Conservation (phyloP, 2,797 vertebrate species). For the Enteromius anoplus region DNA sequence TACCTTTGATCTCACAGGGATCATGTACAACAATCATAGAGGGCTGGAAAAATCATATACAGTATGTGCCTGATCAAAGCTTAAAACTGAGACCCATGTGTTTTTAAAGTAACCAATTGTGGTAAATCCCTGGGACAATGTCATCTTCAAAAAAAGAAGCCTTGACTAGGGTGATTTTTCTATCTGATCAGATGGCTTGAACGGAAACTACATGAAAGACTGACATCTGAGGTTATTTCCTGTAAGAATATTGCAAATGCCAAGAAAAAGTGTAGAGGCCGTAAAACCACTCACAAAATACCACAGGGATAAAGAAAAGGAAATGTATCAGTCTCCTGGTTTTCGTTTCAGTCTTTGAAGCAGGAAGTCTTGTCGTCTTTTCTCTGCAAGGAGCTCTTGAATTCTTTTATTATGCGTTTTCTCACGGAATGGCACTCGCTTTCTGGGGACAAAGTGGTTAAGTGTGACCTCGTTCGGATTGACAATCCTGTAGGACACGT, state of each 20-base stretch:
- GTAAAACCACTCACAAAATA: constrained; percentile 9
- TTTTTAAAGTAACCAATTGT: neutral
- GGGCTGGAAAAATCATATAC: neutral
- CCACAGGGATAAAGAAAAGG: constrained; percentile 24
- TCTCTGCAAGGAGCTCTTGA: constrained; percentile 91
- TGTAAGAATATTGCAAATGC: constrained; percentile 18
- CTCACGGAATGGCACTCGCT: constrained; percentile 75
- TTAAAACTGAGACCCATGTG: neutral
- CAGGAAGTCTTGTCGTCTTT: constrained; percentile 73
- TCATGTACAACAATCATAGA: neutral
- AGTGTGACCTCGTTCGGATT: constrained; percentile 74
- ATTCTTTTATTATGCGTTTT: constrained; percentile 93
- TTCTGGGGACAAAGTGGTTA: constrained; percentile 81
- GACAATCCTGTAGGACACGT: constrained; percentile 80
- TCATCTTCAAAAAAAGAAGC: neutral
- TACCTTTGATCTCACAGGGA: neutral
- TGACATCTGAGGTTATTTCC: constrained; percentile 13
- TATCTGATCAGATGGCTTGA: neutral
- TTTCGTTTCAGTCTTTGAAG: constrained; percentile 59
- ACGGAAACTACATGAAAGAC: constrained; percentile 13
- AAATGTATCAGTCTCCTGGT: constrained; percentile 52
- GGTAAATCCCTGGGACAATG: neutral
- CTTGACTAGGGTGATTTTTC: neutral
- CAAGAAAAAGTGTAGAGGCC: constrained; percentile 14
- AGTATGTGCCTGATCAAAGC: neutral